These are phyloP conservation scores for Tenebrosternarchus preto DNA, from an alignment of 2,113 vertebrate species.

Conservation along the genomic window DNA sequence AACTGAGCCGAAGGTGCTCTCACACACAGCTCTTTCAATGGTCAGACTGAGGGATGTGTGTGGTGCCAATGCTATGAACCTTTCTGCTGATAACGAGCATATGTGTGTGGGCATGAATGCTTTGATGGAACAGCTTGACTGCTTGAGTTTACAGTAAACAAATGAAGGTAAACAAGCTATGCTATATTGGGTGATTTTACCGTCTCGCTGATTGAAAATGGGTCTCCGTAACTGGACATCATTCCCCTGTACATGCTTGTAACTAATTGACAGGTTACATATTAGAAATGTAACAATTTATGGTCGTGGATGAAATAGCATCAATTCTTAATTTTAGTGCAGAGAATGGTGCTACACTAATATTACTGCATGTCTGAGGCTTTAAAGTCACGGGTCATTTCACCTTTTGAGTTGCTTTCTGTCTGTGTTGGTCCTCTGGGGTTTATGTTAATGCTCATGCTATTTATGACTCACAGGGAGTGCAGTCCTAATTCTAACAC, in stretches of 20 bases:
- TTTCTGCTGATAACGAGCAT: constrained; percentile 15
- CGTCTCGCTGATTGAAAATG: not conserved
- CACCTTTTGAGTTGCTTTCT: constrained; percentile 7
- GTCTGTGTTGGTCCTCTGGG: not conserved
- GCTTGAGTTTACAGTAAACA: constrained; percentile 14
- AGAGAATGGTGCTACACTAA: not conserved
- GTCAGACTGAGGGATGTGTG: constrained; percentile 32
- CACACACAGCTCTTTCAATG: constrained; percentile 11
- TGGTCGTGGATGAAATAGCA: not conserved
- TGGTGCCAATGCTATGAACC: constrained; percentile 22
- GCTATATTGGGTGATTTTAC: constrained; percentile 23
- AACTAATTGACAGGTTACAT: too few species aligned
- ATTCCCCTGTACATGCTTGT: not conserved
- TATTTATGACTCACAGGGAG: not conserved
- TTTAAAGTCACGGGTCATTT: constrained; percentile 26
- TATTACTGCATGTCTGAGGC: constrained; percentile 11
- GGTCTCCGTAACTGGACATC: not conserved
- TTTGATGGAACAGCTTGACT: not conserved
- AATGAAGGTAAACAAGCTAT: constrained; percentile 14
- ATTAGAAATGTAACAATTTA: too few species aligned
- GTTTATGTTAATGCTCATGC: constrained; percentile 23
- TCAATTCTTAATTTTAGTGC: not conserved
- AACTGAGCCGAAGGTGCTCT: constrained; percentile 48
- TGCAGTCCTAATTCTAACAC: not conserved
- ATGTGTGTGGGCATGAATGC: too few species aligned